A percentile compares a stretch with the other conserved stretches of the same genome.
These are phyloP conservation scores for Megaceryle maxima DNA, from an alignment of 2,113 vertebrate genomes.

Conservation along the genomic window DNA sequence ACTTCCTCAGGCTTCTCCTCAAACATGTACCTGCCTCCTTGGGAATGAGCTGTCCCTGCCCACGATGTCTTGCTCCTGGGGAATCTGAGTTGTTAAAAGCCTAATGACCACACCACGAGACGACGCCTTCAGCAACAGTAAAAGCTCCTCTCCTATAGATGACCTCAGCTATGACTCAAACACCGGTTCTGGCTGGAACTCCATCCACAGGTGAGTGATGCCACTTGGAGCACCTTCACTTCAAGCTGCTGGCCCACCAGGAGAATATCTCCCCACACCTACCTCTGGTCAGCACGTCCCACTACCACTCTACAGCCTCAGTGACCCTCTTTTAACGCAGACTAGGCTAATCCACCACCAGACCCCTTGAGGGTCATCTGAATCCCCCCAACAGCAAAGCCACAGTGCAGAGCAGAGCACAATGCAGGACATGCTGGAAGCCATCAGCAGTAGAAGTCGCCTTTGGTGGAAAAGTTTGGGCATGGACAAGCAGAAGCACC, in stretches of 20 bases:
- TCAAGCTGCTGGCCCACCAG: not conserved
- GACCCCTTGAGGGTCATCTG: rapidly evolving
- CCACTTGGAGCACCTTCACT: rapidly evolving
- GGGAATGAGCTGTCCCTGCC: not conserved
- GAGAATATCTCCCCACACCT: not conserved
- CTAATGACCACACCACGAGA: not conserved
- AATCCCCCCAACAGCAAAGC: not conserved
- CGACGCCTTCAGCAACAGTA: rapidly evolving
- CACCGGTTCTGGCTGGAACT: rapidly evolving
- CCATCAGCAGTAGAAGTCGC: not conserved
- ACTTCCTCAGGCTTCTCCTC: not conserved
- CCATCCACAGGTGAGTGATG: rapidly evolving
- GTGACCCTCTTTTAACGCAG: not conserved
- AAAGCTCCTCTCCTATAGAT: not conserved
- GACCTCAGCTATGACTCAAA: not conserved
- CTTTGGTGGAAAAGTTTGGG: not conserved
- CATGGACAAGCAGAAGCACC: not conserved
- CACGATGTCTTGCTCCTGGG: not conserved
- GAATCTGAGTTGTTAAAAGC: not conserved
- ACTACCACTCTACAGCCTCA: not conserved
- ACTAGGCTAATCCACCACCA: not conserved
- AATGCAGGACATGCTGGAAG: not conserved
- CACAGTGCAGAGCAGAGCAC: not conserved
- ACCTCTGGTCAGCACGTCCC: not conserved
- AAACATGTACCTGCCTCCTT: not conserved